Conservation (phyloP, 1,140 invertebrate genomes). For the Mactra quadrangularis region DNA sequence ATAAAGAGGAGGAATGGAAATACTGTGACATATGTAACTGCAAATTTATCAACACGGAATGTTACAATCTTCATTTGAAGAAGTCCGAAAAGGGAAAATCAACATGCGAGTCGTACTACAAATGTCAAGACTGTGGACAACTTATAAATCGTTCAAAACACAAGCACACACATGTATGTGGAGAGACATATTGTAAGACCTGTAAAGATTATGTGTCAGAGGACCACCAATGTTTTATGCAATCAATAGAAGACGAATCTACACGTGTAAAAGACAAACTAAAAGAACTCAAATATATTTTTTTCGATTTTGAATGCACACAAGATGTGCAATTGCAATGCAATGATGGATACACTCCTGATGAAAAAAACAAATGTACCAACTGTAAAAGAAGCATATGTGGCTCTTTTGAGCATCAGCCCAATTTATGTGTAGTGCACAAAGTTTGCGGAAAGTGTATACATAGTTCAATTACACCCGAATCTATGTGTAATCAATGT, state of each 20-base stretch:
- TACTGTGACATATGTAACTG: neutral
- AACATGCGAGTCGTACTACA: neutral
- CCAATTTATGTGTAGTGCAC: neutral
- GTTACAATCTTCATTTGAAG: neutral
- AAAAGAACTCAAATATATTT: neutral
- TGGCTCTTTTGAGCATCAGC: too few species aligned
- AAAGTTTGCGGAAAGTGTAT: neutral
- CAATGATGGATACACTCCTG: neutral
- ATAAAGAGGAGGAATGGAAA: neutral
- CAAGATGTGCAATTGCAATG: neutral
- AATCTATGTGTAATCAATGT: too few species aligned
- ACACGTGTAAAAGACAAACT: neutral
- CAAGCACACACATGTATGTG: neutral
- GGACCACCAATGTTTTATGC: neutral
- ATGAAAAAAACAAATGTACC: neutral
- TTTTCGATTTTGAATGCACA: conserved; percentile 1
- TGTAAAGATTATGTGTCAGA: neutral
- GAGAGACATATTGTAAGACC: too few species aligned
- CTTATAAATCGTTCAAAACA: neutral
- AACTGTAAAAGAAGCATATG: too few species aligned
- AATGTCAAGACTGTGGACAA: neutral
- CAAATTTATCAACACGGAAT: neutral
- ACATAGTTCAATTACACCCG: too few species aligned
- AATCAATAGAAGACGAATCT: neutral
- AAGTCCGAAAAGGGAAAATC: neutral